Evolutionary conservation across 1,140 invertebrate genomes (phyloP), one percentile per base, ranked within the genome.

Genomic region (Pissodes strobi): DNA sequence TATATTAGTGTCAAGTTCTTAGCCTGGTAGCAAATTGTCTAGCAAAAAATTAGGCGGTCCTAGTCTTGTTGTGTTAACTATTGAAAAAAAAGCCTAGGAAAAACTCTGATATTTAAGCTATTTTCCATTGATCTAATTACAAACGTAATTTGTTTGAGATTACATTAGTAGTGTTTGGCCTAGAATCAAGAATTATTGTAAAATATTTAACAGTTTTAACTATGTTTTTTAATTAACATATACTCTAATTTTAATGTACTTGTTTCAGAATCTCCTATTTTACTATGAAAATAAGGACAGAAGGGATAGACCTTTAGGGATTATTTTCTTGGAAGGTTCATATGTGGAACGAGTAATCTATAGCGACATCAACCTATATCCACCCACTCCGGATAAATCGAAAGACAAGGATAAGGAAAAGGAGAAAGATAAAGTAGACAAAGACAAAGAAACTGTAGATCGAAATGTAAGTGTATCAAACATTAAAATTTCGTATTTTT

Each of bases 261-360:
- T 48, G 41, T 52, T 58, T 9, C 55, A 91, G 90, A 97, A 96
- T 81, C 76, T 95, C 58, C 80, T 96, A 58, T 95, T 95, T 79
- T 95, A 95, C 79, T 96, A 92, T 76, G 94, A 97, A 58, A 55
- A 70, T 88, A 61, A 85, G 49, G 93, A 95, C 64, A 82, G 82
- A 62, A 87, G 85, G 67, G 82, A 83, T 10, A 82, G 90, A 37
- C 93, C 92, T 0, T 91, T 90, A 0, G 94, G 93, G 0, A 87
- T 95, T 1, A 83, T 95, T 41, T 82, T 96, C 37, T 81, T 96
- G 15, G 94, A 97, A 75, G 93, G 94, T 1, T 93, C 91, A 71
- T 96, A 94, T 80, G 95, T 92, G 4, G 63, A 65, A 27, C 17
- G 63, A 19, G 38, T 58, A 1, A 52, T 65, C 15, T 56, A 56